A percentile compares a stretch with the other conserved stretches of the same genome.
Conservation (phyloP, 2,113 vertebrate species). For the Pholis gunnellus region DNA sequence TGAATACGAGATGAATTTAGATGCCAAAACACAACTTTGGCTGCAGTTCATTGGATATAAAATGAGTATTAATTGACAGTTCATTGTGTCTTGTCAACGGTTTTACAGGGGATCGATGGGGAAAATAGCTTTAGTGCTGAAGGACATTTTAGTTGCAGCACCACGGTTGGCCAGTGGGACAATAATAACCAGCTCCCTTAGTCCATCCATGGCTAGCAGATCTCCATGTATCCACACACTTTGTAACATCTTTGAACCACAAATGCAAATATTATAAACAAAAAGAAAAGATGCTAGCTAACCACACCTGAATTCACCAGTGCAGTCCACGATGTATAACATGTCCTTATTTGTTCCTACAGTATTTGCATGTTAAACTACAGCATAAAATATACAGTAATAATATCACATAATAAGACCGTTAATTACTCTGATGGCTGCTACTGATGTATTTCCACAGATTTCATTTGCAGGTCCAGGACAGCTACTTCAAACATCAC, state of each 20-base stretch:
- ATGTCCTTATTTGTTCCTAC: no score
- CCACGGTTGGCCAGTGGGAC: background rate
- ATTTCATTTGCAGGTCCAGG: background rate
- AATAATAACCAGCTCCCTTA: background rate
- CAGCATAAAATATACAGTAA: background rate
- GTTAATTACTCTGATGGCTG: background rate
- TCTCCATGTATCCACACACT: no score
- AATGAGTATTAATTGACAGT: background rate
- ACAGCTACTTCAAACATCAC: slow-evolving; percentile 10
- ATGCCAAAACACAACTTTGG: background rate
- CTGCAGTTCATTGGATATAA: background rate
- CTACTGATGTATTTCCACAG: background rate
- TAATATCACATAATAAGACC: background rate
- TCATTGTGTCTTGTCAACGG: no score
- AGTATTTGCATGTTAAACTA: background rate
- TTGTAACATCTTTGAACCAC: no score
- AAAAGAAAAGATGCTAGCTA: no score
- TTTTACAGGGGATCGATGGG: no score
- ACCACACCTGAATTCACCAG: no score
- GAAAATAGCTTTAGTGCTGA: background rate
- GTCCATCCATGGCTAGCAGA: no score
- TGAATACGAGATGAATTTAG: no score
- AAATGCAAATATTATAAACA: no score
- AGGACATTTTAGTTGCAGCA: background rate
- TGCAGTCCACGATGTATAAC: background rate